These are phyloP conservation scores for Agriotes lineatus DNA, from an alignment of 2,888 invertebrate species.

Conservation along the genomic window DNA sequence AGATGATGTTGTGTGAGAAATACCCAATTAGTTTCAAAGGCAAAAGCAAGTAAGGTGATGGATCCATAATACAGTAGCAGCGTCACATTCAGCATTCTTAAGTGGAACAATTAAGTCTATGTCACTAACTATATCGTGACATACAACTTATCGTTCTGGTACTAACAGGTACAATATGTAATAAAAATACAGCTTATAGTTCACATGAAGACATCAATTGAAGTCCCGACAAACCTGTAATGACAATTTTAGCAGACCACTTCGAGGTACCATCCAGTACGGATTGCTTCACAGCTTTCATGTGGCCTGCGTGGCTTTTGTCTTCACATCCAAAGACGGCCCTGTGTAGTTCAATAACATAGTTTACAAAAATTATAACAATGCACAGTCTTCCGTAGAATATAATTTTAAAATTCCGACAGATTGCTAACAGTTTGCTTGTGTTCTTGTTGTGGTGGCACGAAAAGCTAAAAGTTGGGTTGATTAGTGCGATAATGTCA, in stretches of 20 bases:
- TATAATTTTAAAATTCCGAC: too few relatives aligned
- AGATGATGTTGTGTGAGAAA: conserved; percentile 48
- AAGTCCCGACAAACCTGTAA: conserved; percentile 90
- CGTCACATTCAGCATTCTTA: conserved; percentile 58
- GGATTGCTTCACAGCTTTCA: conserved; percentile 98
- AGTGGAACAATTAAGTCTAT: conserved; percentile 41
- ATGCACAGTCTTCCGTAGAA: not conserved
- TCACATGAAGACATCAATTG: conserved; percentile 41
- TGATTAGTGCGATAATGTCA: too few relatives aligned
- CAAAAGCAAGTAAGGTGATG: conserved; percentile 44
- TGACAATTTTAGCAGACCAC: conserved; percentile 99
- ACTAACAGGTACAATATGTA: conserved; percentile 36
- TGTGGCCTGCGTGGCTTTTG: conserved; percentile 94
- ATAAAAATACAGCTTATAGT: conserved; percentile 34
- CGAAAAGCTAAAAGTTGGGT: too few relatives aligned
- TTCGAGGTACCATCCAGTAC: conserved; percentile 99
- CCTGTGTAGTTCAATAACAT: conserved; percentile 70
- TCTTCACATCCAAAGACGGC: conserved; percentile 96
- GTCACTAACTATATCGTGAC: conserved; percentile 5
- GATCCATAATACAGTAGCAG: conserved; percentile 53
- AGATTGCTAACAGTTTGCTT: too few relatives aligned
- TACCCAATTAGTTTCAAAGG: conserved; percentile 53
- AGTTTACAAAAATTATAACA: conserved; percentile 9
- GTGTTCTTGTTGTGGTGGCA: too few relatives aligned
- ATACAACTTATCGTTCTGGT: conserved; percentile 31